A percentile compares a stretch with the other conserved stretches of the same genome.
phyloP scores from a whole-genome alignment of 1,140 invertebrate genomes.

The Drosophila arizonae region DNA sequence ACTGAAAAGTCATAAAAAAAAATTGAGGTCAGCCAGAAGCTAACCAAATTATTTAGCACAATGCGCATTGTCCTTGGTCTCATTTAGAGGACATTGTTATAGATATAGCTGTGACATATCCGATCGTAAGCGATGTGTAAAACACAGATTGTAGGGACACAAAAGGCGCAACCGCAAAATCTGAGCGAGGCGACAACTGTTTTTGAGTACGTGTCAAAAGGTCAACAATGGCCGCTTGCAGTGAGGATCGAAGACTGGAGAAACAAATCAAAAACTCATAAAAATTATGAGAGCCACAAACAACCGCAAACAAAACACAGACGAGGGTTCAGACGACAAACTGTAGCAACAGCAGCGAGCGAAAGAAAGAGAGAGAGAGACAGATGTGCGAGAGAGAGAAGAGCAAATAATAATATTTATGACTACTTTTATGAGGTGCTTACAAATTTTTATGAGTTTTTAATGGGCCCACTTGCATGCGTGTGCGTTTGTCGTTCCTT shows the following conservation, averaged over 20 bases:
- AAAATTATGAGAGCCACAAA: slow-evolving; percentile 72
- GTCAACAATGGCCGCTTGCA: slow-evolving; percentile 69
- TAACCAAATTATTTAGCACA: slow-evolving; percentile 28
- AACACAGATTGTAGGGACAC: slow-evolving; percentile 7
- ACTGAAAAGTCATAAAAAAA: not conserved
- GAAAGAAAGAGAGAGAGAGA: not conserved
- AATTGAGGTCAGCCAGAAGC: slow-evolving; percentile 37
- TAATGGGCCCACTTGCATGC: slow-evolving; percentile 72
- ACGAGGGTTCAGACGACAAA: slow-evolving; percentile 59
- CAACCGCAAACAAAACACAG: slow-evolving; percentile 56
- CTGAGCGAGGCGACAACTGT: not conserved
- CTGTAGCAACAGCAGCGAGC: slow-evolving; percentile 12
- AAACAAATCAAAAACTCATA: slow-evolving; percentile 78
- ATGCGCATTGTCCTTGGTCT: slow-evolving; percentile 53
- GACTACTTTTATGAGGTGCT: slow-evolving; percentile 83
- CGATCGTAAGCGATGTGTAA: slow-evolving; percentile 58
- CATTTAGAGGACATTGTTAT: slow-evolving; percentile 19
- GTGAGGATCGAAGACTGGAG: slow-evolving; percentile 53
- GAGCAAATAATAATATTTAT: slow-evolving; percentile 82
- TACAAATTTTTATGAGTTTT: slow-evolving; percentile 83
- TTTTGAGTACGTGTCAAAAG: slow-evolving; percentile 57
- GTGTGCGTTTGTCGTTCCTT: slow-evolving; percentile 36
- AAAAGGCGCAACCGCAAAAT: slow-evolving; percentile 35
- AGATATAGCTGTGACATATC: slow-evolving; percentile 55
- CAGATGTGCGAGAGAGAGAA: slow-evolving; percentile 19